These are phyloP conservation scores for Acanthurus leucopareius DNA, from an alignment of 2,797 vertebrate species.

Conservation along the genomic window DNA sequence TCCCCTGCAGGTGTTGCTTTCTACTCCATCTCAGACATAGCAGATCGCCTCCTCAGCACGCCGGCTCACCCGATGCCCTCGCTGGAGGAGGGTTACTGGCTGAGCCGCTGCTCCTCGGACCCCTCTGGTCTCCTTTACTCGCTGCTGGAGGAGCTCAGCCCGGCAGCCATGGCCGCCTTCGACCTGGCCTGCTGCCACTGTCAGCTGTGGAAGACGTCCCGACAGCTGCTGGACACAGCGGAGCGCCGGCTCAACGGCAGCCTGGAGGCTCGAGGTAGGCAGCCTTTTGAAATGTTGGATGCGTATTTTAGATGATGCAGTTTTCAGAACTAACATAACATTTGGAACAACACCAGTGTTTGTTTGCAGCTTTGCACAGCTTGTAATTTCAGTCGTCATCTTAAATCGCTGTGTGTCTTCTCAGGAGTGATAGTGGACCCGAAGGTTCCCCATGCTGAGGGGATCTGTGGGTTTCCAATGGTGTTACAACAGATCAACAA, in stretches of 20 bases:
- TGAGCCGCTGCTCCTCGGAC: conserved; percentile 82
- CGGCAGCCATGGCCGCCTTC: conserved; percentile 93
- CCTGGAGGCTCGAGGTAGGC: conserved; percentile 88
- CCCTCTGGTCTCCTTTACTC: conserved; percentile 79
- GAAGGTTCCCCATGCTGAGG: conserved; percentile 79
- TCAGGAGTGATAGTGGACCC: conserved; percentile 87
- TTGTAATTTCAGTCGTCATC: background rate
- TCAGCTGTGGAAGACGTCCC: conserved; percentile 95
- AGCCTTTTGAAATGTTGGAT: background rate
- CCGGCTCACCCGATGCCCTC: conserved; percentile 86
- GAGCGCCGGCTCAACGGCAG: conserved; percentile 89
- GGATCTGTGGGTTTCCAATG: conserved; percentile 90
- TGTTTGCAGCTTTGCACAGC: background rate
- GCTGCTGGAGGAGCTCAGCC: conserved; percentile 92
- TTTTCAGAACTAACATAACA: background rate
- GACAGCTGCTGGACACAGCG: conserved; percentile 94
- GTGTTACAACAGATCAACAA: conserved; percentile 94
- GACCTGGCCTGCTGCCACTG: conserved; percentile 96
- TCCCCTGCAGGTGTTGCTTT: conserved; percentile 92
- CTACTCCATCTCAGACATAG: conserved; percentile 97
- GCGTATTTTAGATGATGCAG: background rate
- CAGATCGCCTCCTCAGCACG: conserved; percentile 92
- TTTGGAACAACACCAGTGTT: background rate
- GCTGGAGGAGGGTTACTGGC: conserved; percentile 93
- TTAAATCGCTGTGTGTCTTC: conserved; percentile 26